Percentiles rank a stretch among this genome's conserved stretches.
These are phyloP conservation scores for Aricia agestis DNA, from an alignment of 1,140 invertebrate species.

Conservation along the genomic window DNA sequence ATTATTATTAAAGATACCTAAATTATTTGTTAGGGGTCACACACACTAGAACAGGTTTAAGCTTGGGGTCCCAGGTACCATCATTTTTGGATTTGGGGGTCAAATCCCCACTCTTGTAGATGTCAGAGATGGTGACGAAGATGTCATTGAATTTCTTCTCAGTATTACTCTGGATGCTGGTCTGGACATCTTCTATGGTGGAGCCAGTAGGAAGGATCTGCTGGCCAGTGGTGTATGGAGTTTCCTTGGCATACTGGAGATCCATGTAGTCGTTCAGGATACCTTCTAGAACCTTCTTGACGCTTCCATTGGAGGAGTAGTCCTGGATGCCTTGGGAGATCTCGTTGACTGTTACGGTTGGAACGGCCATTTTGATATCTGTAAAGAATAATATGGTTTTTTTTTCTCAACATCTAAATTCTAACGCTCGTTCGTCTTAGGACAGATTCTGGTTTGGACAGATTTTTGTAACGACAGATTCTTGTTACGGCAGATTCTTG, in stretches of 20 bases:
- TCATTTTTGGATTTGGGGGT: slow-evolving; percentile 47
- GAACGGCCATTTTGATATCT: slow-evolving; percentile 45
- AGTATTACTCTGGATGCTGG: slow-evolving; percentile 35
- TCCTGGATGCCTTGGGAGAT: slow-evolving; percentile 47
- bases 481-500: too few species aligned
- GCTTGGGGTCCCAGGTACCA: slow-evolving; percentile 55
- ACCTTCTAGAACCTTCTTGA: slow-evolving; percentile 59
- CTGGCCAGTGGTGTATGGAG: slow-evolving; percentile 62
- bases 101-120: slow-evolving; percentile 50
- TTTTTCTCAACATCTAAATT: too few species aligned
- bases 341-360: slow-evolving; percentile 53
- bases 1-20: background rate
- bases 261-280: slow-evolving; percentile 66
- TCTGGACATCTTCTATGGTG: slow-evolving; percentile 51
- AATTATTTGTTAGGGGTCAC: slow-evolving; percentile 50
- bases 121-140: slow-evolving; percentile 50
- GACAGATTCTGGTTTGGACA: too few species aligned
- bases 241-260: slow-evolving; percentile 53
- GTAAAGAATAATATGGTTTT: slow-evolving; percentile 9
- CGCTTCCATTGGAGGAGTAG: slow-evolving; percentile 35
- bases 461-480: too few species aligned
- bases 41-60: slow-evolving; percentile 54
- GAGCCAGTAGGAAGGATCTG: slow-evolving; percentile 46
- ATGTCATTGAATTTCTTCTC: slow-evolving; percentile 52
- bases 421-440: too few species aligned